Evolutionary conservation across 2,888 invertebrate species (phyloP), one percentile per base, ranked within the genome.

Genomic region (Patella caerulea): DNA sequence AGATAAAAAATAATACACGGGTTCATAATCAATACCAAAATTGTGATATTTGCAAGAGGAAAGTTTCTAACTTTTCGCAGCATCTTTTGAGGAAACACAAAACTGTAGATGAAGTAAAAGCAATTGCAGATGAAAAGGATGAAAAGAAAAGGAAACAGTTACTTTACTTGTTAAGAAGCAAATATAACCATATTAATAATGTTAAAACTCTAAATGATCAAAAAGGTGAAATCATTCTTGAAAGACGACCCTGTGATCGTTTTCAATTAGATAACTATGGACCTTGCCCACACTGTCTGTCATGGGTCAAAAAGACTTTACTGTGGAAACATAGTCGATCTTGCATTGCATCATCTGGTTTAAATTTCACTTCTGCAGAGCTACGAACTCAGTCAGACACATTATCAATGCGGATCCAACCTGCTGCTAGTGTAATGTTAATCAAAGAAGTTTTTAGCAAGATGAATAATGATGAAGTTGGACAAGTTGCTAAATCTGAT

Each of bases 151-250:
- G 56, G n/a, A 56, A 56, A n/a, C 15, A 56, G 56, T 56, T 56
- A 56, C 15, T 56, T 17, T 56, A 17, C n/a, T 56, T 56, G 7
- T n/a, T 56, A 56, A 56, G 56, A 56, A 17, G 5, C 15, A 56
- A n/a, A 56, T 56, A 17, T n/a, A 56, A 56, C n/a, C 56, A 56
- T n/a, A 56, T 17, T 15, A 17, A 56, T 56, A 79, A 79, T 65
- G 15, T 74, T 7, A 17, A 76, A 1, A 74, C 79, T 5, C 34
- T 59, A 11, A n/a, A 53, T 14, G 19, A 52, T 14, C 14, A 19
- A 53, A 56, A 56, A n/a, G 56, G 56, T 15, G 56, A 77, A 34
- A 70, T 77, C 15, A 74, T 74, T 19, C 19, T 77, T 14, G 73
- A 15, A 9, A 34, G 77, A 12, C 65, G 73, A 76, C 59, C 73